A percentile compares a stretch with the other conserved stretches of the same genome.
These are phyloP conservation scores for Colletes gigas DNA, from an alignment of 1,140 invertebrate genomes.

Conservation along the genomic window DNA sequence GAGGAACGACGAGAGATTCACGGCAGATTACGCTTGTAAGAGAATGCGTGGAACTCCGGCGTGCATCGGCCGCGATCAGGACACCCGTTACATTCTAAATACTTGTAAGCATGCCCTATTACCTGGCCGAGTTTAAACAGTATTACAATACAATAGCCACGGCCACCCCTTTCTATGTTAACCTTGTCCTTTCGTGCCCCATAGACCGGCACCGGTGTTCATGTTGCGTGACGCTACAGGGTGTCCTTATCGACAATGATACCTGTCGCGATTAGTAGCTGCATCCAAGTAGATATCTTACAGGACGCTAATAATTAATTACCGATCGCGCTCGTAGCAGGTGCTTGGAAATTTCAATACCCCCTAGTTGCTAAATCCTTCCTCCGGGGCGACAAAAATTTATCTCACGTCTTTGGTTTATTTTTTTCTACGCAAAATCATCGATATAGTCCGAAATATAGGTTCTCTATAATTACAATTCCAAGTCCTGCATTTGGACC, in stretches of 20 bases:
- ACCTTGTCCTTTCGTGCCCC: slow-evolving; percentile 39
- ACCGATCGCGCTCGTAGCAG: background rate
- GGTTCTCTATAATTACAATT: too few species aligned
- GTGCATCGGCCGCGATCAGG: slow-evolving; percentile 44
- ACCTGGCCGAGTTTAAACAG: slow-evolving; percentile 68
- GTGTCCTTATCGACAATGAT: background rate
- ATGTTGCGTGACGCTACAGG: slow-evolving; percentile 7
- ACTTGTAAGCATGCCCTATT: slow-evolving; percentile 75
- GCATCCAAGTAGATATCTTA: background rate
- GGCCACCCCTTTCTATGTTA: slow-evolving; percentile 49
- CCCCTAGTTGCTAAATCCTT: too few species aligned
- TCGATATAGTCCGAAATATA: too few species aligned
- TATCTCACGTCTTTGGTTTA: too few species aligned
- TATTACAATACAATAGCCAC: slow-evolving; percentile 75
- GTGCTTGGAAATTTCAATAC: too few species aligned
- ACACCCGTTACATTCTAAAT: slow-evolving; percentile 72
- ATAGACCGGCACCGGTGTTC: slow-evolving; percentile 30
- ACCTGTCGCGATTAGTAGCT: background rate
- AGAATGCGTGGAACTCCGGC: slow-evolving; percentile 12
- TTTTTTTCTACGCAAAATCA: too few species aligned
- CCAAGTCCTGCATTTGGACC: too few species aligned
- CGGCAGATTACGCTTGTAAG: slow-evolving; percentile 44
- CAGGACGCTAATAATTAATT: background rate
- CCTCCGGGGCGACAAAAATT: too few species aligned
- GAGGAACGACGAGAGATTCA: slow-evolving; percentile 48